Conservation (phyloP, 2,888 invertebrate genomes). For the Dasypolia templi region DNA sequence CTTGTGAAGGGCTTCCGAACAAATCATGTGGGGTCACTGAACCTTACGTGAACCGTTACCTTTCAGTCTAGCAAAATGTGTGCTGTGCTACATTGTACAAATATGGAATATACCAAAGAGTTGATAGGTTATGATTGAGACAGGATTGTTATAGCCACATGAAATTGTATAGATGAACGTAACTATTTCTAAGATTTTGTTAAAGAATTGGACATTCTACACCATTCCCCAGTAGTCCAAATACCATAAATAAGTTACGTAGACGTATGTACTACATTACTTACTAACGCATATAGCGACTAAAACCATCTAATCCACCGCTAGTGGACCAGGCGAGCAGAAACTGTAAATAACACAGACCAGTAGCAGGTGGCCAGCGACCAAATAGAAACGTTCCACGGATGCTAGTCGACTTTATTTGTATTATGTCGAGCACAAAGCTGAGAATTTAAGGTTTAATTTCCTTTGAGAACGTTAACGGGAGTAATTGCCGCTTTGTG, state of each 20-base stretch:
- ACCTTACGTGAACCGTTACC: neutral
- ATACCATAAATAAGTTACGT: neutral
- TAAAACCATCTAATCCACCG: neutral
- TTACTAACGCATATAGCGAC: neutral
- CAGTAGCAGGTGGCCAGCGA: neutral
- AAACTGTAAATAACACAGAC: neutral
- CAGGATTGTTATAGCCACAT: neutral
- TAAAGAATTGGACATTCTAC: neutral
- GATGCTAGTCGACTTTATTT: slow-evolving; percentile 8
- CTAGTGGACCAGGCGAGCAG: too few relatives aligned
- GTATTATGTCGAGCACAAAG: slow-evolving; percentile 1
- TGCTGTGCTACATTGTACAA: neutral
- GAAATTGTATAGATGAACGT: neutral
- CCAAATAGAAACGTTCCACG: neutral
- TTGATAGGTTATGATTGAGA: neutral
- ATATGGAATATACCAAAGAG: neutral
- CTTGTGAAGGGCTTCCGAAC: slow-evolving; percentile 15
- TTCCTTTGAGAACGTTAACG: slow-evolving; percentile 43
- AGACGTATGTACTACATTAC: neutral
- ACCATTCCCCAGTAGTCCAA: neutral
- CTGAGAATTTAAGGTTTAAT: slow-evolving; percentile 13
- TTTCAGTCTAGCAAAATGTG: neutral
- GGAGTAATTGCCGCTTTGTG: slow-evolving; percentile 63
- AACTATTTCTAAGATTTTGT: neutral
- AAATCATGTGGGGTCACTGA: slow-evolving; percentile 19